Base-by-base conservation (phyloP, 1,140 invertebrate genomes). In the Steinernema khuongi region DNA sequence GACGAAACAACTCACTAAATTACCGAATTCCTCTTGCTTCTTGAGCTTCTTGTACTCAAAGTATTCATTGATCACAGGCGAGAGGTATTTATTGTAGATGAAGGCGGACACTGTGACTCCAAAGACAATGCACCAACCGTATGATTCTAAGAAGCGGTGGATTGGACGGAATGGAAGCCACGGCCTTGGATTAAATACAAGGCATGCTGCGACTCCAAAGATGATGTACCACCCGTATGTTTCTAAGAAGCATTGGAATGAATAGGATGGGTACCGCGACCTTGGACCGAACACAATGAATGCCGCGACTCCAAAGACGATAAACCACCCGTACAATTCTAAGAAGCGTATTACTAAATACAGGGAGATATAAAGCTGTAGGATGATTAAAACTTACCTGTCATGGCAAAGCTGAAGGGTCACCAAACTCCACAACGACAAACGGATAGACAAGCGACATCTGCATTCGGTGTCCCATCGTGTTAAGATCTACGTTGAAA, bases 101-200 rank as follows among this genome's bases (percentile, higher is more conserved):
- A 60, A 60, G 19, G 50, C 50, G 50, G 14, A n/a, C 4, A 26
- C 19, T 4, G 50, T 22, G 50, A 60, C 50, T 14, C 50, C 19
- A 22, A 60, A 60, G 50, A 60, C 50, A 26, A 60, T 14, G 50
- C 26, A 60, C 50, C 50, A 60, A n/a, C 50, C 50, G 50, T 60
- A 60, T 14, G 50, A 60, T 60, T 60, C 50, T 14, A 60, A 60
- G 50, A 60, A 60, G 50, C 50, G 4, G 14, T 60, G 50, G 19
- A 60, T 22, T 60, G 36, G n/a, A 41, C 7, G 36, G 50, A 60
- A 60, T n/a, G n/a, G n/a, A n/a, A n/a, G n/a, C n/a, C n/a, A n/a
- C n/a, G n/a, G n/a, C n/a, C n/a, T 41, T 41, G 36, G n/a, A n/a
- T 41, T 11, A n/a, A 41, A 7, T 7, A 41, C 7, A 41, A n/a